A percentile compares a stretch with the other conserved stretches of the same genome.
Conservation (phyloP, 2,888 invertebrate species). For the Adineta ricciae region DNA sequence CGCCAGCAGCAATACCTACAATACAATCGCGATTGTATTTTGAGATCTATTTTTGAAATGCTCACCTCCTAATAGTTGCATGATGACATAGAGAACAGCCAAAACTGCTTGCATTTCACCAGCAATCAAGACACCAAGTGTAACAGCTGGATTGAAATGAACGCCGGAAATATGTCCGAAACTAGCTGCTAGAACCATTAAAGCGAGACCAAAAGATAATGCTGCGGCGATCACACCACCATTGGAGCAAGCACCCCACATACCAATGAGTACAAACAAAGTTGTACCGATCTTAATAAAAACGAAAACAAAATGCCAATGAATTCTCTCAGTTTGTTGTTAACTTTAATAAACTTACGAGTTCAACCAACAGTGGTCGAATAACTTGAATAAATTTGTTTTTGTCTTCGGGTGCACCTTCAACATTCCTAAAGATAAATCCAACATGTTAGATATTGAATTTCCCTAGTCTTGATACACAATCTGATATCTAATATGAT, state of each 20-base stretch:
- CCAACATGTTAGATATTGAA: not conserved
- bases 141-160: slow-evolving; percentile 19
- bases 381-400: slow-evolving; percentile 2
- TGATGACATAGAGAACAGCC: not conserved
- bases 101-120: slow-evolving; percentile 9
- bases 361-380: slow-evolving; percentile 18
- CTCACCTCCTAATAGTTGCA: slow-evolving; percentile 18
- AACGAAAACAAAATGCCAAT: not conserved
- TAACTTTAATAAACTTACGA: not conserved
- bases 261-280: slow-evolving; percentile 5
- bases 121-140: slow-evolving; percentile 14
- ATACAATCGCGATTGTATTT: not conserved
- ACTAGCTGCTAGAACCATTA: slow-evolving; percentile 13
- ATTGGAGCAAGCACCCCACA: not conserved
- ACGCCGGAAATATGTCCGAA: slow-evolving; percentile 10
- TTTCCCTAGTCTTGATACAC: no score
- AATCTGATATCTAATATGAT: no score
- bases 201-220: not conserved
- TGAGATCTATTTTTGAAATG: not conserved
- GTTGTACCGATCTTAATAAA: not conserved
- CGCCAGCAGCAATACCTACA: slow-evolving; percentile 6
- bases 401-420: not conserved
- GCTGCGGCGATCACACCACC: not conserved
- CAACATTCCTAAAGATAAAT: slow-evolving; percentile 4
- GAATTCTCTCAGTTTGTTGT: no score